Evolutionary conservation across 2,888 invertebrate genomes (phyloP).

Genomic region (Agrochola lychnidis): DNA sequence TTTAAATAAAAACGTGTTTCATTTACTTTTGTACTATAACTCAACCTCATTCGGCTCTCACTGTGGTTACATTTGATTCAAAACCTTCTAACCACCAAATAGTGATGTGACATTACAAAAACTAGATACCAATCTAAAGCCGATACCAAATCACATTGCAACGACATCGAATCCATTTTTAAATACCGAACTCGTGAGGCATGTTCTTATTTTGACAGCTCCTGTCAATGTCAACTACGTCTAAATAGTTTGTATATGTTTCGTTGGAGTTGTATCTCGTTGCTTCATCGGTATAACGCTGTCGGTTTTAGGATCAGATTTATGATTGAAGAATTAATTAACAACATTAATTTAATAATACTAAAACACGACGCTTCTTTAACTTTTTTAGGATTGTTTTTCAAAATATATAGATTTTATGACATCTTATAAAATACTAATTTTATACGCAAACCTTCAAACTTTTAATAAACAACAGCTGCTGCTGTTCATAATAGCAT

Average conservation of each 20-base stretch:
- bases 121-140: conserved; percentile 60
- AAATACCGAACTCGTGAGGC: conserved; percentile 74
- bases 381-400: neutral
- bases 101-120: conserved; percentile 62
- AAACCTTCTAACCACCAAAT: conserved; percentile 22
- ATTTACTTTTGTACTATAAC: neutral
- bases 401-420: neutral
- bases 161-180: conserved; percentile 66
- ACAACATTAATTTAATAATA: neutral
- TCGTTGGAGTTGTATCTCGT: conserved; percentile 50
- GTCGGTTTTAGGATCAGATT: conserved; percentile 19
- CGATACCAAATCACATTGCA: conserved; percentile 61
- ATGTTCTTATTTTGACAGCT: conserved; percentile 82
- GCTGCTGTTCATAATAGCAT: conserved; percentile 56
- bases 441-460: neutral
- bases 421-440: no score
- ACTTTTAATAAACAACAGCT: conserved; percentile 12
- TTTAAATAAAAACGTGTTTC: neutral
- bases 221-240: conserved; percentile 79
- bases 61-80: neutral
- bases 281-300: conserved; percentile 51
- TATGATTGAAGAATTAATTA: conserved; percentile 26
- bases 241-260: conserved; percentile 53
- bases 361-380: neutral
- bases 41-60: neutral